Conservation (phyloP, 2,797 vertebrate species). For the Botia kubotai region DNA sequence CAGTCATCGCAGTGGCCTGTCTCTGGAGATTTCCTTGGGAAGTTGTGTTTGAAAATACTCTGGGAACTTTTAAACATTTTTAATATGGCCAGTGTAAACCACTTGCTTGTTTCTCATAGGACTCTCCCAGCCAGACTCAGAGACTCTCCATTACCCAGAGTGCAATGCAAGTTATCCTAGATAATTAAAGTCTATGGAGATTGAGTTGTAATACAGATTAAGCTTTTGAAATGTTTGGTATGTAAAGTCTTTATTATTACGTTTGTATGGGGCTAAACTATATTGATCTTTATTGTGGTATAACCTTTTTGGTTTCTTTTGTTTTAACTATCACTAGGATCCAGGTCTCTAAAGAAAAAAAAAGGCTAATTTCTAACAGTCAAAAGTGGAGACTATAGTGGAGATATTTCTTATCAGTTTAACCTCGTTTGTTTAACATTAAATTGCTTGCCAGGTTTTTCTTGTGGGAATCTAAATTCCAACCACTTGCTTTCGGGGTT, state of each 20-base stretch:
- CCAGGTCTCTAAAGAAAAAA: neutral
- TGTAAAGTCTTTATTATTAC: neutral
- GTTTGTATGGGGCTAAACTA: neutral
- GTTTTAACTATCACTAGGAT: neutral
- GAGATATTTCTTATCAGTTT: neutral
- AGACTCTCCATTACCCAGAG: neutral
- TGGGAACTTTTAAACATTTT: constrained; percentile 26
- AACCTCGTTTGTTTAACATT: neutral
- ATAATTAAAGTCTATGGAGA: neutral
- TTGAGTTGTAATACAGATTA: constrained; percentile 1
- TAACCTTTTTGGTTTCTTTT: neutral
- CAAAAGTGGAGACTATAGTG: neutral
- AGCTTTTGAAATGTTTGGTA: constrained; percentile 18
- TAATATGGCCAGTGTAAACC: constrained; percentile 23
- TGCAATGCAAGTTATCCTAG: neutral
- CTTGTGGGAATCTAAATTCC: neutral
- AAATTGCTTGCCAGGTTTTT: neutral
- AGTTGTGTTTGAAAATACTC: constrained; percentile 17
- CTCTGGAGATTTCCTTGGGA: constrained; percentile 34
- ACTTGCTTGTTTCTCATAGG: constrained; percentile 11
- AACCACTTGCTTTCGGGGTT: constrained; percentile 7
- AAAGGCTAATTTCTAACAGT: neutral
- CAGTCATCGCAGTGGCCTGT: neutral
- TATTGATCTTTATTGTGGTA: neutral
- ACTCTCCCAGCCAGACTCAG: constrained; percentile 10